Conservation (phyloP, 2,888 invertebrate genomes). For the Hypena proboscidalis region DNA sequence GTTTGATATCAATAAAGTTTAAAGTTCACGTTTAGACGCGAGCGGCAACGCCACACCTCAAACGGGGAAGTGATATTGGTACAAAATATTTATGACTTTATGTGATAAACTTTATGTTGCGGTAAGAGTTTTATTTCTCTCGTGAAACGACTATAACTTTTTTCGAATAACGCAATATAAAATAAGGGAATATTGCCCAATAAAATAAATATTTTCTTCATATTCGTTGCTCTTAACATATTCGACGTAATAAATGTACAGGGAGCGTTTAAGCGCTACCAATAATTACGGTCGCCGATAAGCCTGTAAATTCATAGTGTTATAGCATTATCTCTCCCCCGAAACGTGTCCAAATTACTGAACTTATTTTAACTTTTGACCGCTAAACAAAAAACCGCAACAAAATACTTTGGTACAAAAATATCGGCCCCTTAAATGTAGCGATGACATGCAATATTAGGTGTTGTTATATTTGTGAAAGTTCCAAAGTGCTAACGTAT, state of each 20-base stretch:
- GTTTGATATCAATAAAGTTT: conserved; percentile 45
- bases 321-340: neutral
- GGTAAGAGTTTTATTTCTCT: conserved; percentile 77
- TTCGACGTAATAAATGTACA: conserved; percentile 23
- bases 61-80: conserved; percentile 65
- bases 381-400: neutral
- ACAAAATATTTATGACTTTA: conserved; percentile 77
- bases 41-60: conserved; percentile 49
- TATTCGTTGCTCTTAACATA: conserved; percentile 26
- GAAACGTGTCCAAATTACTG: conserved; percentile 10
- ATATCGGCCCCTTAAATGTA: conserved; percentile 11
- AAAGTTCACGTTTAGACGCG: conserved; percentile 54
- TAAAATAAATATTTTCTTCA: conserved; percentile 54
- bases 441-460: conserved; percentile 11
- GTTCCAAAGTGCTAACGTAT: conserved; percentile 21
- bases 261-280: conserved; percentile 1
- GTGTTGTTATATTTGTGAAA: conserved; percentile 14
- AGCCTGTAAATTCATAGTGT: neutral
- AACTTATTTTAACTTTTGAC: neutral
- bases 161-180: conserved; percentile 55
- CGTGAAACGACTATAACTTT: conserved; percentile 64
- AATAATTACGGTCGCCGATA: conserved; percentile 1
- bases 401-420: conserved; percentile 11
- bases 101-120: conserved; percentile 79
- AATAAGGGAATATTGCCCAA: conserved; percentile 52